Conservation (phyloP, 2,888 invertebrate genomes). For the Tetragonula carbonaria region DNA sequence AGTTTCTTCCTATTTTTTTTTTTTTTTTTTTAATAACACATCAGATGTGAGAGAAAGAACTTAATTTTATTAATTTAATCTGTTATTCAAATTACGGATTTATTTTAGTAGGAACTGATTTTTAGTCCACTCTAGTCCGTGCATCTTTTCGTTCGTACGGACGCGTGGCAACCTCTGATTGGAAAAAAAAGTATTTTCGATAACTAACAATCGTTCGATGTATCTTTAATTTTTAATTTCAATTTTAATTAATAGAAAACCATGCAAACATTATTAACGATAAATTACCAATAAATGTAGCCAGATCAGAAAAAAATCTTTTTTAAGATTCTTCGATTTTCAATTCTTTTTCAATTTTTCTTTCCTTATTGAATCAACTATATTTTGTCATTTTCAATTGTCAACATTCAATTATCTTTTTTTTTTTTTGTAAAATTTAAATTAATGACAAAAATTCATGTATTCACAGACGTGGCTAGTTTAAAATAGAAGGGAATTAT, state of each 20-base stretch:
- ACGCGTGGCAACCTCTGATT: too few relatives aligned
- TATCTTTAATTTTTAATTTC: conserved; percentile 34
- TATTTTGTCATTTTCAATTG: background rate
- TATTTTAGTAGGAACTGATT: too few relatives aligned
- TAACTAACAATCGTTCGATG: conserved; percentile 66
- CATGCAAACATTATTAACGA: conserved; percentile 61
- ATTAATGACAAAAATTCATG: background rate
- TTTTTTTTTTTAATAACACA: too few relatives aligned
- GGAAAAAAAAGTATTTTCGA: background rate
- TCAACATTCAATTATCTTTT: too few relatives aligned
- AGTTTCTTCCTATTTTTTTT: too few relatives aligned
- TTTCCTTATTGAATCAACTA: background rate
- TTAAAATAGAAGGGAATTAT: background rate
- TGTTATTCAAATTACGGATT: too few relatives aligned
- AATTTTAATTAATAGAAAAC: conserved; percentile 77
- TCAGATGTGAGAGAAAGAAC: too few relatives aligned
- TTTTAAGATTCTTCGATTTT: conserved; percentile 14
- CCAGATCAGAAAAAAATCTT: conserved; percentile 20
- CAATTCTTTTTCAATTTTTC: background rate
- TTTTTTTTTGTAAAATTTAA: background rate
- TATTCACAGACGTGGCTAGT: background rate
- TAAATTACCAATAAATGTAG: conserved; percentile 51
- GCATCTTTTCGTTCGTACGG: too few relatives aligned
- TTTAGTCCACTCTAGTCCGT: too few relatives aligned
- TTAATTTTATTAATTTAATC: too few relatives aligned